Evolutionary conservation across 2,113 vertebrate species (phyloP).

Genomic region (Lepidothrix coronata): DNA sequence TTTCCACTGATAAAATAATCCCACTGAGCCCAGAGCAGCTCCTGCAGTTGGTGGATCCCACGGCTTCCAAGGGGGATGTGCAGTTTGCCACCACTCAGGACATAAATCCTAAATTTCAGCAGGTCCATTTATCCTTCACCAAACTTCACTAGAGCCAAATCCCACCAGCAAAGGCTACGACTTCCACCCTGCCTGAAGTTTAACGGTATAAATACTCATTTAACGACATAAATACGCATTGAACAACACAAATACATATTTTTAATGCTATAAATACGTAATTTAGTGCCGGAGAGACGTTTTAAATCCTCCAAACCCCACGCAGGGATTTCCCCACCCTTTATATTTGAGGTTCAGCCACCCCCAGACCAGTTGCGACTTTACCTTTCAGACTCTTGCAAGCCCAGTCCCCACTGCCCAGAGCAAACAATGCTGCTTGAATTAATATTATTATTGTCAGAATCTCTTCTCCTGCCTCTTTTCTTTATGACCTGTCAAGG

Average conservation of each 20-base stretch:
- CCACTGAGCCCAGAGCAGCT: neutral
- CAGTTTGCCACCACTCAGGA: neutral
- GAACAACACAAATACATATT: neutral
- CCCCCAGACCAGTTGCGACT: neutral
- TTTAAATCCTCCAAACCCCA: neutral
- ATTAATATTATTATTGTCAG: neutral
- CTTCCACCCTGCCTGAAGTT: neutral
- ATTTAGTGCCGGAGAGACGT: neutral
- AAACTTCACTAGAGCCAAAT: neutral
- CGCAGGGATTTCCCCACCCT: neutral
- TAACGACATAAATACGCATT: neutral
- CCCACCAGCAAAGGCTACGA: neutral
- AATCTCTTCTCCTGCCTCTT: neutral
- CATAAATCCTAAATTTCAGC: neutral
- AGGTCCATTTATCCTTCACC: neutral
- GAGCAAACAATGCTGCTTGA: neutral
- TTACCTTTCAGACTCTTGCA: neutral
- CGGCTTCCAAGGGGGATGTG: neutral
- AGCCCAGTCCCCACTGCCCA: neutral
- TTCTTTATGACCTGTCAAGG: neutral
- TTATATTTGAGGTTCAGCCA: accelerated
- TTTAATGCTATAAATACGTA: neutral
- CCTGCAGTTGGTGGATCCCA: accelerated
- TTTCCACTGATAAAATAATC: neutral
- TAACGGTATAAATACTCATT: neutral